Evolutionary conservation across 2,113 vertebrate genomes (phyloP).

Genomic region (Harpagus bidentatus): DNA sequence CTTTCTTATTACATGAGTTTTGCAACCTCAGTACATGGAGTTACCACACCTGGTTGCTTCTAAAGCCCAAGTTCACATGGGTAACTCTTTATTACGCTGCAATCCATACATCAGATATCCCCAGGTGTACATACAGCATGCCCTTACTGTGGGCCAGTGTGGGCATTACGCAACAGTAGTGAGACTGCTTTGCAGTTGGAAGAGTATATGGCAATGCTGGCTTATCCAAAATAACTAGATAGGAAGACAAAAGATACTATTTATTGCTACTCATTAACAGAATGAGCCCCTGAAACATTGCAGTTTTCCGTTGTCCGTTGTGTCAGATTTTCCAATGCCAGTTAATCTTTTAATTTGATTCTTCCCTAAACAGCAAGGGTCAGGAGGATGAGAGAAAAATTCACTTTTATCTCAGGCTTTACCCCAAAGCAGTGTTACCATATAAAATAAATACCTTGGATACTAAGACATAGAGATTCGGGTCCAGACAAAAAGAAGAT

Average conservation of each 20-base stretch:
- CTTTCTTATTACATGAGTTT: not conserved
- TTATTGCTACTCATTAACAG: not conserved
- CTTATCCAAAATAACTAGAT: not conserved
- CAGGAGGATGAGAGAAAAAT: not conserved
- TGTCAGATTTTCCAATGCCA: not conserved
- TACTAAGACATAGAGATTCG: not conserved
- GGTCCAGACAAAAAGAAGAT: not conserved
- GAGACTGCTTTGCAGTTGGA: not conserved
- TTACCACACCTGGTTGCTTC: not conserved
- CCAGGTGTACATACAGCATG: not conserved
- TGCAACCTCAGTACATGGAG: not conserved
- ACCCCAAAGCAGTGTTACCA: not conserved
- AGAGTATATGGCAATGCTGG: not conserved
- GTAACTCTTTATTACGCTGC: not conserved
- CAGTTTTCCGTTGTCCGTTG: not conserved
- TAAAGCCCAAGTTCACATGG: not conserved
- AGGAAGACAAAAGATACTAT: not conserved
- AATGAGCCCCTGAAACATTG: not conserved
- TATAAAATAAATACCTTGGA: not conserved
- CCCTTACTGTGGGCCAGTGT: not conserved
- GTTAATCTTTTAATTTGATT: not conserved
- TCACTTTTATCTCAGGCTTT: not conserved
- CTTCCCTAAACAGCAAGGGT: not conserved
- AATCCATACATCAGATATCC: not conserved
- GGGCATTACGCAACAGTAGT: fast-evolving